phyloP scores from a whole-genome alignment of 2,888 invertebrate species.

The Papilio demoleus region DNA sequence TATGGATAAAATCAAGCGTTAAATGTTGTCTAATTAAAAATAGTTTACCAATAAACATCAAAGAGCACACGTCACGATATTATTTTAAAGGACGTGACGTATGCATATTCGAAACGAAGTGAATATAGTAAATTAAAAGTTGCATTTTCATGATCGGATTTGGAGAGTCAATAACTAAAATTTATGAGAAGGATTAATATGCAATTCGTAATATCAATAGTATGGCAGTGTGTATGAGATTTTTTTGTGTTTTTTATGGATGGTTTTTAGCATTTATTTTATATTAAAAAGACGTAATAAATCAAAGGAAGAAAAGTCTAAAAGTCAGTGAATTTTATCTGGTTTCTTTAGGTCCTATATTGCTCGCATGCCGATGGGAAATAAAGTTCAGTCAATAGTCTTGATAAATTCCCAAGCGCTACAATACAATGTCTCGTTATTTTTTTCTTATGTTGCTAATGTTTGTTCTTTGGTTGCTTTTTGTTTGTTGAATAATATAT shows the following conservation, averaged over 20 bases:
- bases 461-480: constrained; percentile 11
- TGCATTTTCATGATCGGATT: too few relatives aligned
- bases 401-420: constrained; percentile 13
- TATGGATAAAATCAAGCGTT: not conserved
- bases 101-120: too few relatives aligned
- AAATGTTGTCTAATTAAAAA: not conserved
- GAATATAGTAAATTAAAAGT: too few relatives aligned
- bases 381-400: constrained; percentile 19
- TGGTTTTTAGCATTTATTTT: too few relatives aligned
- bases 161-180: too few relatives aligned
- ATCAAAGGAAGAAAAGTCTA: constrained; percentile 3
- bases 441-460: not conserved
- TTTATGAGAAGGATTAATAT: too few relatives aligned
- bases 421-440: constrained; percentile 4
- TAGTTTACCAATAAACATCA: too few relatives aligned
- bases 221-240: too few relatives aligned
- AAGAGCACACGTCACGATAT: too few relatives aligned
- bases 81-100: too few relatives aligned
- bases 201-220: too few relatives aligned
- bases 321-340: constrained; percentile 4
- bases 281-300: not conserved
- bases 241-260: too few relatives aligned
- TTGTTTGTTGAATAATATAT: not conserved
- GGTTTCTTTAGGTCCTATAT: constrained; percentile 12
- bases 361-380: constrained; percentile 16